Conservation (phyloP, 2,113 vertebrate species). For the Corapipo altera region DNA sequence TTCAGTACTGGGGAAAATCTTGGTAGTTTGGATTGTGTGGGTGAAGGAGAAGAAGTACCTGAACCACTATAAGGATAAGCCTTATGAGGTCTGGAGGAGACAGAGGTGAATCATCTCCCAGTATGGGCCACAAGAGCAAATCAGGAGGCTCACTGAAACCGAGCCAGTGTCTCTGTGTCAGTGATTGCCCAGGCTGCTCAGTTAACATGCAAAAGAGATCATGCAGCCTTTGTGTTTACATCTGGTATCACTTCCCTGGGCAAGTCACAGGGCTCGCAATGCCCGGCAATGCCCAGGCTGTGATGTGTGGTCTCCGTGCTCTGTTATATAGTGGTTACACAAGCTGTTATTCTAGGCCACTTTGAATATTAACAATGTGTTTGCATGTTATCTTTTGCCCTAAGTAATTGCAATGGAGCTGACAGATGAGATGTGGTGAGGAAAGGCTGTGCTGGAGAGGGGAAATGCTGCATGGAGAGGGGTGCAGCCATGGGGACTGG, state of each 20-base stretch:
- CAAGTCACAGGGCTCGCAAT: neutral
- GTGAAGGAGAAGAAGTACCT: neutral
- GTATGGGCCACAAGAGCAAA: neutral
- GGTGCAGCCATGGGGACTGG: neutral
- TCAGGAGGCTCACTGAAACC: neutral
- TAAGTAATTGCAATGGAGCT: neutral
- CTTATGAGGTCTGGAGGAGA: neutral
- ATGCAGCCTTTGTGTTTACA: neutral
- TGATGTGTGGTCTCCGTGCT: neutral
- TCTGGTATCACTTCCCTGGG: neutral
- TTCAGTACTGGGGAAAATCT: neutral
- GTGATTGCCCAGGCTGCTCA: neutral
- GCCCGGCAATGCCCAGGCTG: neutral
- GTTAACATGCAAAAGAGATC: constrained; percentile 8
- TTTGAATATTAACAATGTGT: neutral
- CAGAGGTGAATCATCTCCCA: neutral
- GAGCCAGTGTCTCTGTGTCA: accelerated
- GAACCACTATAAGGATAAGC: neutral
- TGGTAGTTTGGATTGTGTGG: accelerated
- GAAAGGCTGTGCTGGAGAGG: neutral
- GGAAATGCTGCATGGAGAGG: neutral
- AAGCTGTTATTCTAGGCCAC: neutral
- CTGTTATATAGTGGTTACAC: neutral
- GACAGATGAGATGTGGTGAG: neutral
- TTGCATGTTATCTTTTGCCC: constrained; percentile 27